Evolutionary conservation across 2,888 invertebrate species (phyloP), one percentile per base, ranked within the genome.

Genomic region (Sphinx pinastri): DNA sequence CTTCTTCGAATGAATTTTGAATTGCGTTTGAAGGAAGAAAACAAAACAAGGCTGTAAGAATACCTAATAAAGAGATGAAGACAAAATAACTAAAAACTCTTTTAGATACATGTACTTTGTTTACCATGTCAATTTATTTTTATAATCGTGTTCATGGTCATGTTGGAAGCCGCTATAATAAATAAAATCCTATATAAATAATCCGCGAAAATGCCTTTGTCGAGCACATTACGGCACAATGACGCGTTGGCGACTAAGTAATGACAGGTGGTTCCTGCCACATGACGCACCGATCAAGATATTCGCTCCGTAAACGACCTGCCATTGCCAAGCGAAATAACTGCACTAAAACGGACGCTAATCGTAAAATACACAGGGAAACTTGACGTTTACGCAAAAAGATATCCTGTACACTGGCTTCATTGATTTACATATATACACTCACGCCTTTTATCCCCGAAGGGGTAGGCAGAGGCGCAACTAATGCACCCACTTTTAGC

Each of bases 211-310:
- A 60, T 52, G 38, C 19, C 69, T 59, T 69, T 60, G 68, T 60
- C 47, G 19, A n/a, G 71, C 72, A 72, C 76, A 76, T 79, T 74
- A 73, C 73, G 63, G 71, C 45, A 69, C 14, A 71, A 73, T 83
- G 83, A 84, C 79, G 78, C 77, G 76, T 79, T 74, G 68, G 49
- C 60, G 58, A 45, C 73, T 72, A 78, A 25, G 25, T 25, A 25
- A 76, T 76, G 75, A 68, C 74, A 77, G 78, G 80, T 79, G 79
- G 77, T 75, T 76, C 73, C 74, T 77, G 75, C 60, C 60, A 72
- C 69, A 72, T 84, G 83, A 84, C 80, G 74, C 81, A 81, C 71
- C 49, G 57, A 38, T 69, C 38, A n/a, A 59, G 12, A 60, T 60
- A 19, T 45, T 63, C 47, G 60, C 19, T 16, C 60, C 16, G 19